Evolutionary conservation across 2,888 invertebrate genomes (phyloP), one percentile per base, ranked within the genome.

Genomic region (Lottia scabra): DNA sequence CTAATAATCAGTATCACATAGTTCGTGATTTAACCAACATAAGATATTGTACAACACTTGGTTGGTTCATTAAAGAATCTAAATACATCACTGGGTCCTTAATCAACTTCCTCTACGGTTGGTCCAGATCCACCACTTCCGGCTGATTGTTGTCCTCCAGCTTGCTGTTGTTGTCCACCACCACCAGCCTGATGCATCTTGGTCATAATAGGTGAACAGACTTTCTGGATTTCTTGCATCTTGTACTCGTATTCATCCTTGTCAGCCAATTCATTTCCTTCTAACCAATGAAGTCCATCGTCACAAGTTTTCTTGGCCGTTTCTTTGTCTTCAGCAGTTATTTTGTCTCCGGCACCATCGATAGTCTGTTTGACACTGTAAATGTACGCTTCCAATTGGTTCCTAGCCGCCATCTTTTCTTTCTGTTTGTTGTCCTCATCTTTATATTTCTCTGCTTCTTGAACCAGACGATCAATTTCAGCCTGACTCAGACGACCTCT

Each of bases 401-500:
- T 86, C 67, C 81, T 80, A 16, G 85, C 79, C 5, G 78, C 72
- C 12, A 87, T 75, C 16, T 82, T 77, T 27, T 87, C 80, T 26
- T 81, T 78, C 75, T 87, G 87, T 73, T 81, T 85, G 23, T 85
- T 82, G 68, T 87, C 87, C 65, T 87, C 87, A 0, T 81, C 81
- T 70, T 78, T 80, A 77, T 84, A 87, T 72, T 79, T 80, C 64
- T 87, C 84, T 0, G 86, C 86, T 6, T 87, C 86, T 27, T 77
- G 72, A 26, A 87, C 81, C 87, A 87, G 96, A 78, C 93, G 92
- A 81, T 96, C 95, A 71, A 96, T 96, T 70, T 96, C 96, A n/a
- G 93, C 93, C 87, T 95, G 95, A 72, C 93, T 94, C 10, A 96
- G 91, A 6, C 95, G 92, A 0, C 95, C 95, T 85, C 94, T 95